Conservation (phyloP, 2,888 invertebrate genomes). For the Chromoteleia sp. region DNA sequence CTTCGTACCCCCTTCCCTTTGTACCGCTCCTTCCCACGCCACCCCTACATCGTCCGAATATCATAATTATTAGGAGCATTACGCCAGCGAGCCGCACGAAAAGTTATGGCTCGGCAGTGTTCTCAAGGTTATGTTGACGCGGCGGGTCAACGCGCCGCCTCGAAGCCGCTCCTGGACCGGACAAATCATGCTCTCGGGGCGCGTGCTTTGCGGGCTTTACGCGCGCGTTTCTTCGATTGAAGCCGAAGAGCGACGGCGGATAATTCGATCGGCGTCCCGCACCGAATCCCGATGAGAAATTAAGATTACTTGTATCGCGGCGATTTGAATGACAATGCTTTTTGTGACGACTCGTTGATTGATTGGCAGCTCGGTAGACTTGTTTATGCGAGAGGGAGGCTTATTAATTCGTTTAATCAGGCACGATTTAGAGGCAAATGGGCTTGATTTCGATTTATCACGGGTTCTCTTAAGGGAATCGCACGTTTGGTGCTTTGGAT, state of each 20-base stretch:
- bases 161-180: not conserved
- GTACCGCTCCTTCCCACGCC: too few species aligned
- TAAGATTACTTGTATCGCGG: slow-evolving; percentile 33
- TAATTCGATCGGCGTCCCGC: slow-evolving; percentile 34
- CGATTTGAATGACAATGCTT: slow-evolving; percentile 41
- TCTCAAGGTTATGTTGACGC: slow-evolving; percentile 9
- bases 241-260: slow-evolving; percentile 18
- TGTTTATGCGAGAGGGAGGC: too few species aligned
- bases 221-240: slow-evolving; percentile 47
- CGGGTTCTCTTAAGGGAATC: too few species aligned
- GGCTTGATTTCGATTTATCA: too few species aligned
- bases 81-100: slow-evolving; percentile 69
- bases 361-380: too few species aligned
- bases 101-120: slow-evolving; percentile 53
- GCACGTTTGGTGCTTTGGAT: too few species aligned
- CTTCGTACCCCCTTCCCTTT: slow-evolving; percentile 64
- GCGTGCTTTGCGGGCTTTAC: slow-evolving; percentile 19
- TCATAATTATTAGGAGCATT: slow-evolving; percentile 82
- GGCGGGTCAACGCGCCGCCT: not conserved
- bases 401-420: too few species aligned
- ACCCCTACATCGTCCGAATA: slow-evolving; percentile 74
- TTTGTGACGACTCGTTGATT: slow-evolving; percentile 16
- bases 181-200: slow-evolving; percentile 3
- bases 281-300: slow-evolving; percentile 39
- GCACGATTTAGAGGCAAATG: too few species aligned